Evolutionary conservation across 2,113 vertebrate species (phyloP).

Genomic region (Mustela nigripes): DNA sequence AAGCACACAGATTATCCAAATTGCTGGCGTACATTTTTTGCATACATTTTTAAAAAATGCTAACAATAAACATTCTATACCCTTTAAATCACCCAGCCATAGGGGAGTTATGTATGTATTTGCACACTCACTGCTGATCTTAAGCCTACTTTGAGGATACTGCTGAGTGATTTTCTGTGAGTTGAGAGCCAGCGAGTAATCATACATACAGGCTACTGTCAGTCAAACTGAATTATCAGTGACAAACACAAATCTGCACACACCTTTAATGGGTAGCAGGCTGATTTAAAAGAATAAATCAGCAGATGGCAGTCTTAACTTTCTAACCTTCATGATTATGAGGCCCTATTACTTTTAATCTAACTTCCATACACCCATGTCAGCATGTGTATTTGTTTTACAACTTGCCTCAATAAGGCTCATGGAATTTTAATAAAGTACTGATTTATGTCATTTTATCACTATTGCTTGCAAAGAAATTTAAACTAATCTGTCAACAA

Average conservation of each 20-base stretch:
- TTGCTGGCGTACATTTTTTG: constrained; percentile 65
- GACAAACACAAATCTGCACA: constrained; percentile 78
- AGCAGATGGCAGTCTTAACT: constrained; percentile 98
- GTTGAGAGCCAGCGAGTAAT: constrained; percentile 88
- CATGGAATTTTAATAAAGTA: constrained; percentile 77
- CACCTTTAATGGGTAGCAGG: constrained; percentile 77
- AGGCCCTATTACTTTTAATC: constrained; percentile 71
- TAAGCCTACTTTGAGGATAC: constrained; percentile 90
- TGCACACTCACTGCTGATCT: constrained; percentile 81
- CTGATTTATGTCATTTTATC: constrained; percentile 77
- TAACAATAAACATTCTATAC: constrained; percentile 73
- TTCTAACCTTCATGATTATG: constrained; percentile 82
- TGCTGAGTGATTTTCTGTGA: constrained; percentile 89
- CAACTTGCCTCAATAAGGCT: constrained; percentile 76
- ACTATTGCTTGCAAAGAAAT: constrained; percentile 72
- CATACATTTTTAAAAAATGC: constrained; percentile 72
- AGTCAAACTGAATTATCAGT: constrained; percentile 88
- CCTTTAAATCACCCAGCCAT: constrained; percentile 79
- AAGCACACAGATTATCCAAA: constrained; percentile 74
- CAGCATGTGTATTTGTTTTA: constrained; percentile 70
- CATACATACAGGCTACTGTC: constrained; percentile 87
- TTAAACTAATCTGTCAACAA: constrained; percentile 76
- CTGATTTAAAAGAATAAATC: constrained; percentile 88
- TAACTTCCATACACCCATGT: constrained; percentile 45
- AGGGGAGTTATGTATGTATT: constrained; percentile 59